Base-by-base conservation (phyloP, 1,140 invertebrate genomes). In the Delia radicum region DNA sequence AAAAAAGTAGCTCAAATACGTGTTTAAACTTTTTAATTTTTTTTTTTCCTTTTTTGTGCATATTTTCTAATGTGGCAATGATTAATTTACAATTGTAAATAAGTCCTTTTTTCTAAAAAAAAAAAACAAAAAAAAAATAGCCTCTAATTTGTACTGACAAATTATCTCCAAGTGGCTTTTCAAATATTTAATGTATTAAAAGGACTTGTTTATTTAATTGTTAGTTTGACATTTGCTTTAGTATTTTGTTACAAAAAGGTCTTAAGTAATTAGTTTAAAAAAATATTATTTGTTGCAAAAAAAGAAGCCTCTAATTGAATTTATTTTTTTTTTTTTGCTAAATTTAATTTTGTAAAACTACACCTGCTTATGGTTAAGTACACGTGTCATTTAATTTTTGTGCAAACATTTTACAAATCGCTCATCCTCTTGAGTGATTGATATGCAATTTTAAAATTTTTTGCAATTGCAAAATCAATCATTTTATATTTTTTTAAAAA, bases 1-100 rank as follows among this genome's bases (percentile, higher is more conserved):
- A 65, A 27, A n/a, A 65, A 65, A 65, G 12, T 18, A 29, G 7
- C n/a, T 24, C 26, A 31, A 33, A 37, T 69, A 69, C 65, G 65
- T 69, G 65, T 24, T 37, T 69, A 18, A 69, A 69, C 12, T 69
- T 33, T 69, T 33, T 33, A 37, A 69, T 69, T 21, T 37, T 31
- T 69, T 18, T 24, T 69, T 21, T 37, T 18, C 29, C 18, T 69
- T 37, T n/a, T n/a, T n/a, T n/a, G n/a, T n/a, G n/a, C n/a, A n/a
- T 69, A 69, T 37, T 37, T 10, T 21, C 65, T 10, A 33, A 69
- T 10, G 31, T 33, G 29, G 29, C 65, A 69, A 69, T 69, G 65
- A 69, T 69, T 69, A 69, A 69, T 37, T 69, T 69, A 69, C 65
- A 69, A 69, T 24, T 69, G 65, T 69, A 29, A 26, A 69, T 33